A percentile compares a stretch with the other conserved stretches of the same genome.
phyloP scores from a whole-genome alignment of 2,888 invertebrate species.

The Myopa tessellatipennis region DNA sequence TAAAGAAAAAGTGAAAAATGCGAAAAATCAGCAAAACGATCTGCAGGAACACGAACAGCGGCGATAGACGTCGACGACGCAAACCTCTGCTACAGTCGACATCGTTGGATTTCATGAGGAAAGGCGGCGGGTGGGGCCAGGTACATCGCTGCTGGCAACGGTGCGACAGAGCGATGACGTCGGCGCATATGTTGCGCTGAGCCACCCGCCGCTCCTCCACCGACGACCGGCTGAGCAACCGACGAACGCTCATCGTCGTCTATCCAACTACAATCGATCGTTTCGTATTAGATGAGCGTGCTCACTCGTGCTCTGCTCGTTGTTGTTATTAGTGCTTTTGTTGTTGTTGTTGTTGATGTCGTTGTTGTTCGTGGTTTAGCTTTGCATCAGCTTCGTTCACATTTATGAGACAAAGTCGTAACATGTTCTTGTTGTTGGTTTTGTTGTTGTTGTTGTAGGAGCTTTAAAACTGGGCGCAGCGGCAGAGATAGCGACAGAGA shows the following conservation, averaged over 20 bases:
- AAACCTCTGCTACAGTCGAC: neutral
- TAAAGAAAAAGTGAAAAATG: constrained; percentile 15
- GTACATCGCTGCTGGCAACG: neutral
- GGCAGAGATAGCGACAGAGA: constrained; percentile 38
- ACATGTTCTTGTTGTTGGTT: constrained; percentile 27
- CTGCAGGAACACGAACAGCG: constrained; percentile 37
- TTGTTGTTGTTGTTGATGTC: constrained; percentile 4
- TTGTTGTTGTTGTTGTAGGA: constrained; percentile 23
- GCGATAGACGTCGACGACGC: constrained; percentile 11
- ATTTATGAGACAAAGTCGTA: constrained; percentile 51
- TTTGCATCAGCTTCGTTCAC: constrained; percentile 41
- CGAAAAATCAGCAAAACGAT: constrained; percentile 32
- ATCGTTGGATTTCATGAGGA: neutral
- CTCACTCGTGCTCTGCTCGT: neutral
- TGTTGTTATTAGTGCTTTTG: neutral
- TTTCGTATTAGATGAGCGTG: constrained; percentile 54
- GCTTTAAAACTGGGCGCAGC: constrained; percentile 59
- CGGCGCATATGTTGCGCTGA: constrained; percentile 14
- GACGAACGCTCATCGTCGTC: neutral
- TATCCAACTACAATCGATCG: constrained; percentile 22
- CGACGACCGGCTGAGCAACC: neutral
- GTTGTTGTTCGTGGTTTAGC: neutral
- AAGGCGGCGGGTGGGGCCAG: neutral
- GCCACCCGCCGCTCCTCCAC: constrained; percentile 27
- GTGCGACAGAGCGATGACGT: constrained; percentile 30